Percentiles rank a stretch among this genome's conserved stretches.
Evolutionary conservation across 2,113 vertebrate genomes (phyloP).

Genomic region (Peromyscus polionotus): DNA sequence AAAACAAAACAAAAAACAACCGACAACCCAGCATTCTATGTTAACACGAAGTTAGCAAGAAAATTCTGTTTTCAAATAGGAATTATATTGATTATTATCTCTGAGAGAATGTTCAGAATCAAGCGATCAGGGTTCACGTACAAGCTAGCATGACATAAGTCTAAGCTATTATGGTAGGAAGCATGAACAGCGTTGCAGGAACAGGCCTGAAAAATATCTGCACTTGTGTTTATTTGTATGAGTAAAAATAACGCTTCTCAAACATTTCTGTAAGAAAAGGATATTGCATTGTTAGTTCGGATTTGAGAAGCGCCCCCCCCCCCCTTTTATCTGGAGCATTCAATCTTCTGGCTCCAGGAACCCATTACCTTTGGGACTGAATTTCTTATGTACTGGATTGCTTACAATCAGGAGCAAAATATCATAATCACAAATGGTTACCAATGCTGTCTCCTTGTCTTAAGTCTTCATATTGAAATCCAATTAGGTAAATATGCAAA

Average conservation of each 20-base stretch:
- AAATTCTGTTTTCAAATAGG: conserved; percentile 57
- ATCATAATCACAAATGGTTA: conserved; percentile 49
- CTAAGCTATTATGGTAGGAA: conserved; percentile 69
- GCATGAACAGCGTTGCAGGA: conserved; percentile 65
- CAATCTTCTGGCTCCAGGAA: conserved; percentile 57
- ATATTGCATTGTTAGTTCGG: not conserved
- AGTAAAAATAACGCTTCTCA: conserved; percentile 55
- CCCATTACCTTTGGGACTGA: conserved; percentile 59
- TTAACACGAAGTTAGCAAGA: conserved; percentile 45
- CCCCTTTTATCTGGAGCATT: conserved; percentile 62
- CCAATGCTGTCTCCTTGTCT: conserved; percentile 53
- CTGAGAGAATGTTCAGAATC: conserved; percentile 48
- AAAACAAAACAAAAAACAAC: not conserved
- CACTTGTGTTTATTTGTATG: conserved; percentile 63
- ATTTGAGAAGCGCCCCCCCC: not conserved
- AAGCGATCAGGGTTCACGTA: conserved; percentile 14
- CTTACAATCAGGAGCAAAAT: conserved; percentile 66
- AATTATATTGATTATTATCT: conserved; percentile 73
- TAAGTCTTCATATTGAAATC: conserved; percentile 68
- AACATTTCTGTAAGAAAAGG: conserved; percentile 61
- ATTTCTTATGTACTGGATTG: conserved; percentile 53
- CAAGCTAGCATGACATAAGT: conserved; percentile 52
- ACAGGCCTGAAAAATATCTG: conserved; percentile 79
- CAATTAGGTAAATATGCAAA: conserved; percentile 43
- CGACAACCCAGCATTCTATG: not conserved